Percentiles rank a stretch among this genome's conserved stretches.
Conservation (phyloP, 2,888 invertebrate genomes). For the Aphidius colemani region DNA sequence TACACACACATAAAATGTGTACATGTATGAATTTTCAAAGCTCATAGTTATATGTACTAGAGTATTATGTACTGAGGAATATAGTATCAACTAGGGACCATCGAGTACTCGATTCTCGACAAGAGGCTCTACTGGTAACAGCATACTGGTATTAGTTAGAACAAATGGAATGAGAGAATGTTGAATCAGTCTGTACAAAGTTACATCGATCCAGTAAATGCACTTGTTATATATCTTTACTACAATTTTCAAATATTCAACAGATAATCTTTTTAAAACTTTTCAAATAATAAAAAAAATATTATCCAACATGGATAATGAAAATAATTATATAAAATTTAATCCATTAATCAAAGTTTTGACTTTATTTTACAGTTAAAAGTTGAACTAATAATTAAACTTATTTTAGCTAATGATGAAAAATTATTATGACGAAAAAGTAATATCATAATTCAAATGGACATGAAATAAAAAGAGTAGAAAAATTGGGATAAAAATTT, state of each 20-base stretch:
- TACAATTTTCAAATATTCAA: neutral
- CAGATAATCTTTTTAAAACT: conserved; percentile 6
- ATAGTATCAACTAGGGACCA: too few species aligned
- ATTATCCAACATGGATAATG: neutral
- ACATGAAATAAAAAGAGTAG: neutral
- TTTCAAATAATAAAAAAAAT: neutral
- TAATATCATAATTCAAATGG: neutral
- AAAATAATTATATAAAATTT: neutral
- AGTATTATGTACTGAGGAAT: too few species aligned
- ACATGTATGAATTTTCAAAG: too few species aligned
- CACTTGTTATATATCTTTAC: conserved; percentile 11
- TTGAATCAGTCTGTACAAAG: conserved; percentile 20
- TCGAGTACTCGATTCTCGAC: conserved; percentile 9
- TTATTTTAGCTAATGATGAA: neutral
- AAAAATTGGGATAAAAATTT: neutral
- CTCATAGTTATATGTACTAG: too few species aligned
- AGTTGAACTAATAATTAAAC: neutral
- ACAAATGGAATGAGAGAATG: conserved; percentile 12
- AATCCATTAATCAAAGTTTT: too few species aligned
- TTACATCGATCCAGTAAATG: conserved; percentile 20
- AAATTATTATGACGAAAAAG: neutral
- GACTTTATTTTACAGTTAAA: neutral
- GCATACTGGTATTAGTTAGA: neutral
- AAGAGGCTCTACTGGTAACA: conserved; percentile 17
- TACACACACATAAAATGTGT: too few species aligned